Evolutionary conservation across 2,113 vertebrate genomes (phyloP).

Genomic region (Dicrurus megarhynchus): DNA sequence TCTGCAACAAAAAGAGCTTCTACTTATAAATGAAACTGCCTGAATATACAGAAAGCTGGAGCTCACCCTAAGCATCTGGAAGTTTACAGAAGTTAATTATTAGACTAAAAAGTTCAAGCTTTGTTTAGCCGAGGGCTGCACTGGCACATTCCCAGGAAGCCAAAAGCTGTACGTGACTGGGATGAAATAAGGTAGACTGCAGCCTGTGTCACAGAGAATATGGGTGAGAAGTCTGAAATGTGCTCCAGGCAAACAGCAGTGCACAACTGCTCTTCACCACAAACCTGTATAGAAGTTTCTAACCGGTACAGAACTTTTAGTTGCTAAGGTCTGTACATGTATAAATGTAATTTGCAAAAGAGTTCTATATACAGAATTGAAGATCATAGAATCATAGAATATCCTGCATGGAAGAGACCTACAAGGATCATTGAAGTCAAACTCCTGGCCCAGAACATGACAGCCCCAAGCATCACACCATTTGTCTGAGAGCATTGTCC

Average conservation of each 20-base stretch:
- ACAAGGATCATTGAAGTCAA: background rate
- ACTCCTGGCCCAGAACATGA: background rate
- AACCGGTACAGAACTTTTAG: background rate
- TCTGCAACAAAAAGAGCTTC: background rate
- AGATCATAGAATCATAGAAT: background rate
- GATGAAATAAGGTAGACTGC: background rate
- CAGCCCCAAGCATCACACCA: background rate
- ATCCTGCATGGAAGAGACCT: background rate
- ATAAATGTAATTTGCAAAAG: background rate
- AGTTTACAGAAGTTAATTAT: conserved; percentile 51
- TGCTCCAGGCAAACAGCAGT: background rate
- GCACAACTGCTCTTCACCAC: background rate
- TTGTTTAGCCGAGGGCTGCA: background rate
- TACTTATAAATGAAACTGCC: background rate
- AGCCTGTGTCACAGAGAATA: background rate
- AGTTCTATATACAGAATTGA: background rate
- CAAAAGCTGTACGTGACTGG: background rate
- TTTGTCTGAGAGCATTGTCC: background rate
- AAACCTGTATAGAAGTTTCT: background rate
- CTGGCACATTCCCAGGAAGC: background rate
- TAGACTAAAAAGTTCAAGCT: conserved; percentile 14
- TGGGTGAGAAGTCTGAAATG: background rate
- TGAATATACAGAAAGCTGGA: background rate
- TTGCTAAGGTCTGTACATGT: background rate
- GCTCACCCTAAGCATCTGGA: background rate